phyloP scores from a whole-genome alignment of 2,113 vertebrate species.

The Perccottus glenii region DNA sequence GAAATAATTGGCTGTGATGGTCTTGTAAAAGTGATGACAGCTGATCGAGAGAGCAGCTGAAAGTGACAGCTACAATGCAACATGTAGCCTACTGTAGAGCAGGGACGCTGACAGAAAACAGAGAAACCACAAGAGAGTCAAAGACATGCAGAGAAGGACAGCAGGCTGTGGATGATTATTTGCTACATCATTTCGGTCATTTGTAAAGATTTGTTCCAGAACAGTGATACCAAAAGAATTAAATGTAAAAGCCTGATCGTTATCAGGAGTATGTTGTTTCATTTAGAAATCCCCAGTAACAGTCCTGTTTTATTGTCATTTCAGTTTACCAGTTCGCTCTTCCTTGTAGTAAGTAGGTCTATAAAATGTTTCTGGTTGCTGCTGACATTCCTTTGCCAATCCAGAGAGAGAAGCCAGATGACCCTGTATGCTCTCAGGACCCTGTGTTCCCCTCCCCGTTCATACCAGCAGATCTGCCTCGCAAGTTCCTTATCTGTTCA shows the following conservation, averaged over 20 bases:
- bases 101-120: slow-evolving; percentile 24
- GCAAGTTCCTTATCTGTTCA: slow-evolving; percentile 75
- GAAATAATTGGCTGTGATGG: slow-evolving; percentile 63
- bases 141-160: not conserved
- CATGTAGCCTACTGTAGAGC: slow-evolving; percentile 23
- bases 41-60: slow-evolving; percentile 72
- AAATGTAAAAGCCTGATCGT: not conserved
- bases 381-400: slow-evolving; percentile 69
- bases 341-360: slow-evolving; percentile 27
- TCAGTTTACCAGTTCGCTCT: not conserved
- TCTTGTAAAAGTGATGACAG: slow-evolving; percentile 65
- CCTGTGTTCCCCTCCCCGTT: slow-evolving; percentile 37
- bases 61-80: slow-evolving; percentile 48
- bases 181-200: not conserved
- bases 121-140: slow-evolving; percentile 7
- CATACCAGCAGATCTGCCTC: slow-evolving; percentile 64
- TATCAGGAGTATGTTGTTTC: not conserved
- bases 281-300: not conserved
- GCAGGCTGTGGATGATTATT: no score
- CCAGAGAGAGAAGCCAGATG: slow-evolving; percentile 65
- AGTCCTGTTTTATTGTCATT: not conserved
- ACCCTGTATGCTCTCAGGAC: slow-evolving; percentile 64
- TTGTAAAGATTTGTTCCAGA: not conserved
- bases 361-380: slow-evolving; percentile 56
- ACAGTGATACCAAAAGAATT: not conserved